Evolutionary conservation across 2,113 vertebrate species (phyloP).

Genomic region (Pyrgilauda ruficollis): DNA sequence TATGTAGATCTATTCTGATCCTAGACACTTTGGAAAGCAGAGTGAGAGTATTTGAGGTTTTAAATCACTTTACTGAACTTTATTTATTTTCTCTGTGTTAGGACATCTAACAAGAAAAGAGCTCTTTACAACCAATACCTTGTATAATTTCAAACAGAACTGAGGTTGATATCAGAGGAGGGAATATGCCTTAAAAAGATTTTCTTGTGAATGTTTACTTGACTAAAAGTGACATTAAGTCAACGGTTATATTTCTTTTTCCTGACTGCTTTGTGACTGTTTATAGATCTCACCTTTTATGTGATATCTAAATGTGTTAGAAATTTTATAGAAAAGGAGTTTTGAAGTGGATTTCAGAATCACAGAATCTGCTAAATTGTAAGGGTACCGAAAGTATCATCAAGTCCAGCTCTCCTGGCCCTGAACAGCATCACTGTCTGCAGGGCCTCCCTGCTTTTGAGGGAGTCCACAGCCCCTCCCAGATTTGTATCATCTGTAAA

Average conservation of each 20-base stretch:
- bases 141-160: not conserved
- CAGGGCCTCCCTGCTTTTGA: not conserved
- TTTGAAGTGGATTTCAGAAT: not conserved
- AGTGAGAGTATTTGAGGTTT: not conserved
- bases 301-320: not conserved
- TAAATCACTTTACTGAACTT: not conserved
- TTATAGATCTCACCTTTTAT: not conserved
- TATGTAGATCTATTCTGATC: not conserved
- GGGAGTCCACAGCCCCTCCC: not conserved
- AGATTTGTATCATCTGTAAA: not conserved
- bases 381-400: not conserved
- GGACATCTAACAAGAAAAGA: not conserved
- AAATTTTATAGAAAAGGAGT: not conserved
- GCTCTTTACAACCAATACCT: not conserved
- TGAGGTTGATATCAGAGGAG: not conserved
- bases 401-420: rapidly evolving
- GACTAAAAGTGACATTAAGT: not conserved
- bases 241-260: not conserved
- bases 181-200: not conserved
- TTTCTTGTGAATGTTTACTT: not conserved
- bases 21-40: not conserved
- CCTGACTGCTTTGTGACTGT: not conserved
- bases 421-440: not conserved
- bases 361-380: not conserved
- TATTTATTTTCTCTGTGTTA: not conserved